Percentiles rank a stretch among this genome's conserved stretches.
Conservation (phyloP, 1,140 invertebrate species). For the Triops longicaudatus region DNA sequence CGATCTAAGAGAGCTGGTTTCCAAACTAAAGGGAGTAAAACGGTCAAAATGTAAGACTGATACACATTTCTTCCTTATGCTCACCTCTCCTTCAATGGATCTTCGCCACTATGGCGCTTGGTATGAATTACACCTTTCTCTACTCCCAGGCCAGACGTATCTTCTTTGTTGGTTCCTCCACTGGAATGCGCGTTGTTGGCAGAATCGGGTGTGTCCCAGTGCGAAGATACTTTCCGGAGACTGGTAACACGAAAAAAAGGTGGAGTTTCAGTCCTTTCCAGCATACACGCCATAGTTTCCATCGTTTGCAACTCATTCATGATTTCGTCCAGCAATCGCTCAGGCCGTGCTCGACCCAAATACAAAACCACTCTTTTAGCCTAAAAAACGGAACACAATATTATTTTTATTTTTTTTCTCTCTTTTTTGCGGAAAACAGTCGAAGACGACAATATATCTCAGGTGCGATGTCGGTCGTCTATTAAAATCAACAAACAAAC, state of each 20-base stretch:
- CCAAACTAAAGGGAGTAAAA: neutral
- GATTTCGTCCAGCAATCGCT: slow-evolving; percentile 88
- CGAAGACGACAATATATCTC: no score
- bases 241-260: slow-evolving; percentile 91
- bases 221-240: slow-evolving; percentile 74
- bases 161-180: slow-evolving; percentile 40
- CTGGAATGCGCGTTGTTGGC: neutral
- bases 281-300: slow-evolving; percentile 87
- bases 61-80: neutral
- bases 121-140: slow-evolving; percentile 94
- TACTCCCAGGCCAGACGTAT: slow-evolving; percentile 44
- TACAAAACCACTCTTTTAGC: slow-evolving; percentile 91
- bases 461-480: no score
- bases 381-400: slow-evolving; percentile 43
- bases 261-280: slow-evolving; percentile 92
- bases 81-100: slow-evolving; percentile 41
- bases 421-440: no score
- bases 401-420: no score
- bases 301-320: slow-evolving; percentile 94
- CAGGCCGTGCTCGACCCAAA: slow-evolving; percentile 77
- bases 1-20: neutral
- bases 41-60: no score
- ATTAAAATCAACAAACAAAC: no score
- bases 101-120: slow-evolving; percentile 87
- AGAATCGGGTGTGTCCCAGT: slow-evolving; percentile 45